These are phyloP conservation scores for Eupithecia inturbata DNA, from an alignment of 2,888 invertebrate species.

Conservation along the genomic window DNA sequence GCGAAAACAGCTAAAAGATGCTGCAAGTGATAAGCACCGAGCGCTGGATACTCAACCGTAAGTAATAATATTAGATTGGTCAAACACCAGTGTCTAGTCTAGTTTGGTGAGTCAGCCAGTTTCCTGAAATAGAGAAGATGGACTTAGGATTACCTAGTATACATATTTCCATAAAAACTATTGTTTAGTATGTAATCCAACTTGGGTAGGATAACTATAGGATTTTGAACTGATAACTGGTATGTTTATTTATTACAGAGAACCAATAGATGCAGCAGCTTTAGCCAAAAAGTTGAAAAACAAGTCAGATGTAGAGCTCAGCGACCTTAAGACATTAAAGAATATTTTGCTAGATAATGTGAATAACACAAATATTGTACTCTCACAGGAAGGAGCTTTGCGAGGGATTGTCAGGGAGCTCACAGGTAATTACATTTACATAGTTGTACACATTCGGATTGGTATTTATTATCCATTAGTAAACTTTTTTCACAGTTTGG, in stretches of 20 bases:
- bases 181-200: no score
- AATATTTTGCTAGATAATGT: conserved; percentile 70
- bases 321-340: conserved; percentile 65
- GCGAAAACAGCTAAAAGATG: conserved; percentile 63
- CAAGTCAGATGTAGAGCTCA: conserved; percentile 55
- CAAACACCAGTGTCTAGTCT: background rate
- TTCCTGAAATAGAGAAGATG: background rate
- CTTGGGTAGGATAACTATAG: background rate
- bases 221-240: background rate
- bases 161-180: no score
- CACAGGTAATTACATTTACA: conserved; percentile 58
- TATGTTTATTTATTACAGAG: conserved; percentile 8
- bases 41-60: conserved; percentile 54
- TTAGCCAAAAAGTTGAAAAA: conserved; percentile 69
- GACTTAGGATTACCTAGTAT: background rate
- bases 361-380: conserved; percentile 55
- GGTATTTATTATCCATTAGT: background rate
- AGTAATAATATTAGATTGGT: background rate
- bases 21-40: conserved; percentile 60
- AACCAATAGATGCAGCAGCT: conserved; percentile 44
- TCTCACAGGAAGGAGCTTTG: conserved; percentile 68
- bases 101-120: background rate
- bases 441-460: background rate
- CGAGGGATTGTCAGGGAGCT: conserved; percentile 81
- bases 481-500: background rate